Evolutionary conservation across 2,113 vertebrate species (phyloP).

Genomic region (mouse (Mus musculus)): GRCm39 chr2:52458501-52459000

Average conservation of each 20-base stretch:
- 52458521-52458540: neutral
- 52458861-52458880: neutral
- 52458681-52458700: neutral
- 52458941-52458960: neutral
- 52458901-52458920: neutral
- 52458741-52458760: neutral
- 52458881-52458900: neutral
- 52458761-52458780: neutral
- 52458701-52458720: neutral
- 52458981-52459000: neutral
- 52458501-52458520: conserved; percentile 18
- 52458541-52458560: conserved; percentile 21
- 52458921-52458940: neutral
- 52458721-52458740: neutral
- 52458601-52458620: neutral
- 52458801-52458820: conserved; percentile 3
- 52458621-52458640: neutral
- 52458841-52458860: neutral
- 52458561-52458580: conserved; percentile 11
- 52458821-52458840: neutral
- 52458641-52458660: neutral
- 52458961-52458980: neutral
- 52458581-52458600: neutral
- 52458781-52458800: neutral
- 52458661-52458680: neutral